Evolutionary conservation across 2,797 vertebrate species (phyloP), one percentile per base, ranked within the genome.

Genomic region (Trachops cirrhosus): DNA sequence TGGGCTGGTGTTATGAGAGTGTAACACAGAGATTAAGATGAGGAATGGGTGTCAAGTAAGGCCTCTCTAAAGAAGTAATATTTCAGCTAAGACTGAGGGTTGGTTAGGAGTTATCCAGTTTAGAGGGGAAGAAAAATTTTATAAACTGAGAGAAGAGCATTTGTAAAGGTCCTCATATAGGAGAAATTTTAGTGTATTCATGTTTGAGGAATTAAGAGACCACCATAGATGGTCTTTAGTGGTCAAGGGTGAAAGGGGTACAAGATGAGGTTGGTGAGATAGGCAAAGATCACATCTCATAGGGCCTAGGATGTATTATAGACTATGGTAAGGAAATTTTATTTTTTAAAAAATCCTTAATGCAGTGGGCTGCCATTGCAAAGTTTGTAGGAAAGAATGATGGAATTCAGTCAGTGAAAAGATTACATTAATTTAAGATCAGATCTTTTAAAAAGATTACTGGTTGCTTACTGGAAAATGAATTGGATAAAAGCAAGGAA

Each of bases 391-490:
- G 9, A 82, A 7, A 16, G 15, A 22, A 88, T 48, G 6, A 77
- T n/a, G 11, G 11, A 39, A 41, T 95, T 74, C 48, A 39, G 74
- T 57, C 48, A 39, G 9, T 24, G 48, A 21, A 59, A 82, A 57
- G 29, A 77, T 75, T 77, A 44, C 18, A 77, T 46, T 70, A 74
- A 52, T 80, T 86, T 74, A 54, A 86, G 41, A 75, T 68, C 32
- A 87, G 83, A 75, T 82, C 83, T 95, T 89, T 62, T 41, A 18
- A 82, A 74, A 93, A 64, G 62, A 73, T 73, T 68, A 87, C 32
- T 80, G 32, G 8, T 57, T 68, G 32, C n/a, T 91, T 78, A 77
- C 71, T 57, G 41, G 57, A 57, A 83, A 46, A 89, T 74, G 21
- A 11, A 83, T 46, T 93, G 78, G 62, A 68, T 78, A 71, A 52